Evolutionary conservation across 1,140 invertebrate genomes (phyloP).

Genomic region (Drosophila kanapiae): DNA sequence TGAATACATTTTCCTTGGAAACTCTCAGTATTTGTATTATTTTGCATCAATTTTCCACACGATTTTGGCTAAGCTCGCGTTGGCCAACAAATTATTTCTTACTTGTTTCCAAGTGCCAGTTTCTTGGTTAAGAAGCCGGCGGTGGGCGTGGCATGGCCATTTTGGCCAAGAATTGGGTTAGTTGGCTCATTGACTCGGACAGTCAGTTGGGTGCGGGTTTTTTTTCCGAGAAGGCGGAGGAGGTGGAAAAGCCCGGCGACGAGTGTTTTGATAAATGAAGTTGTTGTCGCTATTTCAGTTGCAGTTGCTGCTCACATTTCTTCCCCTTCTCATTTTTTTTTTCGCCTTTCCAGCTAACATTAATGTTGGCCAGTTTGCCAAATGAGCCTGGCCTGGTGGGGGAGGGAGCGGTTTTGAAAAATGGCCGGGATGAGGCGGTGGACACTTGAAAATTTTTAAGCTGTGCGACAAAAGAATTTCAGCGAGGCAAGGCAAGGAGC

Average conservation of each 20-base stretch:
- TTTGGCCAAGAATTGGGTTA: conserved; percentile 62
- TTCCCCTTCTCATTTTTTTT: conserved; percentile 2
- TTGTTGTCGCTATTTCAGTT: conserved; percentile 65
- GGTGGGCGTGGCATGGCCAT: conserved; percentile 35
- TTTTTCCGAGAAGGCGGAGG: not conserved
- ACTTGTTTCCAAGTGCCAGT: not conserved
- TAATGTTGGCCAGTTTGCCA: conserved; percentile 55
- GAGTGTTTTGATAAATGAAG: conserved; percentile 78
- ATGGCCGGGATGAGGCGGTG: conserved; percentile 9
- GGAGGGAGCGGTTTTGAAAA: not conserved
- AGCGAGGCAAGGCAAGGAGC: conserved; percentile 8
- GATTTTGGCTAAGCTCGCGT: not conserved
- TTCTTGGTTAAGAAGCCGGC: not conserved
- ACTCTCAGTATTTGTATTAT: not conserved
- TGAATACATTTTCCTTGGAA: not conserved
- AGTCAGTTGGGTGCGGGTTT: too few relatives aligned
- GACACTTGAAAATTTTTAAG: conserved; percentile 60
- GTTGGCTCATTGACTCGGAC: conserved; percentile 42
- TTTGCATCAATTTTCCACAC: not conserved
- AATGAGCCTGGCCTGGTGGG: conserved; percentile 43
- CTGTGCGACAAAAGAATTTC: conserved; percentile 41
- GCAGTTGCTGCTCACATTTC: conserved; percentile 32
- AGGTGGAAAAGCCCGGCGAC: not conserved
- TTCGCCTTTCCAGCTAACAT: conserved; percentile 16
- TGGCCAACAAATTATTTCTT: conserved; percentile 4